These are phyloP conservation scores for Pogonophryne albipinna DNA, from an alignment of 2,797 vertebrate species.

Conservation along the genomic window DNA sequence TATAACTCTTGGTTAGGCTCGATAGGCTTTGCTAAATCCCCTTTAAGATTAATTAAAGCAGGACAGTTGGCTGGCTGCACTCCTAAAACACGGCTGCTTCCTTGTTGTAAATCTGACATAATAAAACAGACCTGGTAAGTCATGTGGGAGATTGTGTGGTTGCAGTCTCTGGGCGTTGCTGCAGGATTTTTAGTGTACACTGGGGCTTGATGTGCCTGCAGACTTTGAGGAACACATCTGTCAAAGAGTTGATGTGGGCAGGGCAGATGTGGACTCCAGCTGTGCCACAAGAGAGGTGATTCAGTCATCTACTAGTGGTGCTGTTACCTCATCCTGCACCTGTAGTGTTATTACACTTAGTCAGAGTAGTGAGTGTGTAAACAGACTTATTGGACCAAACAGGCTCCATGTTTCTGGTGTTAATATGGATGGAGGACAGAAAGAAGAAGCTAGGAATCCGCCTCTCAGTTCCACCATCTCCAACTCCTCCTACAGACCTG, in stretches of 20 bases:
- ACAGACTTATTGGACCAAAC: slow-evolving; percentile 23
- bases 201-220: slow-evolving; percentile 64
- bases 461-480: slow-evolving; percentile 60
- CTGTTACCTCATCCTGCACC: slow-evolving; percentile 43
- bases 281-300: slow-evolving; percentile 67
- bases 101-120: slow-evolving; percentile 62
- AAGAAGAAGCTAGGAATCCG: slow-evolving; percentile 39
- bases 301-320: slow-evolving; percentile 52
- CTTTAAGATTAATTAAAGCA: slow-evolving; percentile 42
- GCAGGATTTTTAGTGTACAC: slow-evolving; percentile 73
- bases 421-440: slow-evolving; percentile 36
- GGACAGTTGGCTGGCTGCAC: slow-evolving; percentile 22
- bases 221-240: slow-evolving; percentile 43
- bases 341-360: slow-evolving; percentile 20
- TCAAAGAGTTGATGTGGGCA: slow-evolving; percentile 56
- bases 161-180: slow-evolving; percentile 83
- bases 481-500: slow-evolving; percentile 75
- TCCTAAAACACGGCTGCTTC: slow-evolving; percentile 47
- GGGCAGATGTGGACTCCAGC: slow-evolving; percentile 60
- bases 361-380: slow-evolving; percentile 22
- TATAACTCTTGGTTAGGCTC: slow-evolving; percentile 29
- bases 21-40: slow-evolving; percentile 25
- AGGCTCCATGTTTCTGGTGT: slow-evolving; percentile 10
- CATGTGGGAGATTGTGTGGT: slow-evolving; percentile 71
- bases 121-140: slow-evolving; percentile 68